phyloP scores from a whole-genome alignment of 2,888 invertebrate genomes.

The Sinodicranocentrus sp. region DNA sequence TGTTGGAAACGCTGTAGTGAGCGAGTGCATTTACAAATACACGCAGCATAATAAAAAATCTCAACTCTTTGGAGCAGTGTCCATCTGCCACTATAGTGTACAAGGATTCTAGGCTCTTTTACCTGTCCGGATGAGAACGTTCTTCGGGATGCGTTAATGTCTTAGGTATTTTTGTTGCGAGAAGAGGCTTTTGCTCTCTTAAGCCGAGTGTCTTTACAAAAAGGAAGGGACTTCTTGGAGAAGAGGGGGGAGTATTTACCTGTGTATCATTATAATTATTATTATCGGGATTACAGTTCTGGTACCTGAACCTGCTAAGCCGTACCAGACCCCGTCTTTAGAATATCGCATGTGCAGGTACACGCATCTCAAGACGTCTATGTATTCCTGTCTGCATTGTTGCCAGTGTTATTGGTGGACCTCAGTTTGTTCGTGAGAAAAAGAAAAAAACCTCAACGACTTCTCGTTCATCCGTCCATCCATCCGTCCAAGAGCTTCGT shows the following conservation, averaged over 20 bases:
- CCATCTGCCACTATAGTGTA: not conserved
- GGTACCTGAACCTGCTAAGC: conserved; percentile 51
- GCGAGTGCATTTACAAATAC: not conserved
- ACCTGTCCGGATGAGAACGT: not conserved
- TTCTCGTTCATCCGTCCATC: conserved; percentile 32
- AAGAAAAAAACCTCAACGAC: conserved; percentile 53
- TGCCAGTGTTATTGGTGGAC: conserved; percentile 52
- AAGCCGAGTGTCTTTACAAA: not conserved
- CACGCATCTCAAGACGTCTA: too few species aligned
- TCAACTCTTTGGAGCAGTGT: conserved; percentile 29
- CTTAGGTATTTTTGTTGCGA: conserved; percentile 4
- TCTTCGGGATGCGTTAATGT: conserved; percentile 15
- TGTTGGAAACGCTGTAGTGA: not conserved
- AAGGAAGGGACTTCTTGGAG: conserved; percentile 31
- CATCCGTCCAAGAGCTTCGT: conserved; percentile 60
- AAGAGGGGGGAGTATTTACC: conserved; percentile 29
- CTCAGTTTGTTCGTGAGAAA: conserved; percentile 59
- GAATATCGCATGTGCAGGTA: not conserved
- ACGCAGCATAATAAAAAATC: not conserved
- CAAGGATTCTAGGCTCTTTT: not conserved
- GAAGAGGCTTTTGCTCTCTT: not conserved
- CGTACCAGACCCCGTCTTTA: conserved; percentile 4
- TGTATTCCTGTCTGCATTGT: conserved; percentile 41
- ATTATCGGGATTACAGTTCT: conserved; percentile 41
- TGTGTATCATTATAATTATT: conserved; percentile 53